Conservation (phyloP, 2,797 vertebrate species). For the Cebuella pygmaea region DNA sequence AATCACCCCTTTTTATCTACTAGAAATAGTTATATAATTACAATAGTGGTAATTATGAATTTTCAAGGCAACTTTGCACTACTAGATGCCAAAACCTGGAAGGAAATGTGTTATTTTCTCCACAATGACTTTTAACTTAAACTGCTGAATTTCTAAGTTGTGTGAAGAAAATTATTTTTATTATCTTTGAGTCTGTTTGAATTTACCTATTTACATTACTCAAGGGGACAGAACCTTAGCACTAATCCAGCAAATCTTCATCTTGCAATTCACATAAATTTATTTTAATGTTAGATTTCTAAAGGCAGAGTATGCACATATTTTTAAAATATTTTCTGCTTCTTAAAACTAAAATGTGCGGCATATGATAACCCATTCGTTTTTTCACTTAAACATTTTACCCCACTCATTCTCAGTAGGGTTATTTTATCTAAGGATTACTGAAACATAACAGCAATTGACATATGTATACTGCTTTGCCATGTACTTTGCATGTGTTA, state of each 20-base stretch:
- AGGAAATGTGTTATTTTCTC: background rate
- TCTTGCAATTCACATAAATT: background rate
- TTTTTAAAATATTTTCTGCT: background rate
- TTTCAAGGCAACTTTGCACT: slow-evolving; percentile 6
- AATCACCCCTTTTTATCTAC: background rate
- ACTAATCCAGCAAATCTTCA: background rate
- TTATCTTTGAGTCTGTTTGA: background rate
- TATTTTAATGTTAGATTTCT: background rate
- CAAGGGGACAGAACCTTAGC: background rate
- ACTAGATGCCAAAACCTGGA: slow-evolving; percentile 7
- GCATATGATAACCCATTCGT: background rate
- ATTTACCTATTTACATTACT: background rate
- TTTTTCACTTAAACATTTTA: background rate
- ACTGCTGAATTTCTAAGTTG: background rate
- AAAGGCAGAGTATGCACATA: background rate
- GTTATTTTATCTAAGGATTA: background rate
- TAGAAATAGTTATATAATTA: background rate
- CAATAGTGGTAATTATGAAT: background rate
- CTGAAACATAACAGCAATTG: background rate
- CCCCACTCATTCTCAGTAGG: background rate
- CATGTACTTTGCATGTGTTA: background rate
- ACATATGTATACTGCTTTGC: background rate
- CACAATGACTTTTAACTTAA: background rate
- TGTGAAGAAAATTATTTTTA: background rate
- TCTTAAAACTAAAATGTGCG: slow-evolving; percentile 15